These are phyloP conservation scores for Mechanitis mazaeus DNA, from an alignment of 2,888 invertebrate genomes.

Conservation along the genomic window DNA sequence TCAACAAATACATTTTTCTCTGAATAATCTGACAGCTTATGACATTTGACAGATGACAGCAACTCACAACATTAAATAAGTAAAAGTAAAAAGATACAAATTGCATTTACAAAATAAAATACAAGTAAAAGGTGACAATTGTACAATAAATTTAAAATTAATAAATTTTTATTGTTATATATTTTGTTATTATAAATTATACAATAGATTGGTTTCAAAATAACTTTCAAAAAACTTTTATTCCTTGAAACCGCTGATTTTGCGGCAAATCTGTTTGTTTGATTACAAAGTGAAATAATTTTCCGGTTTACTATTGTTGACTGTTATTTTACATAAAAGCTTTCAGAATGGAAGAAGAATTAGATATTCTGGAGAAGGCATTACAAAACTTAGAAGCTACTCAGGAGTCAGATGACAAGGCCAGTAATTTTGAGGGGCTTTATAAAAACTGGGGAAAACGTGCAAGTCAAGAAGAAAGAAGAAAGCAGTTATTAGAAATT, in stretches of 20 bases:
- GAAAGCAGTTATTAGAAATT: slow-evolving; percentile 69
- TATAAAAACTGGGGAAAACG: slow-evolving; percentile 64
- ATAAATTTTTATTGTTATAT: too few species aligned
- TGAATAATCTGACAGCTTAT: background rate
- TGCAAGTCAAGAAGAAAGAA: slow-evolving; percentile 70
- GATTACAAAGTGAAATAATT: too few species aligned
- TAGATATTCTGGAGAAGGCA: slow-evolving; percentile 44
- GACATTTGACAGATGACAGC: background rate
- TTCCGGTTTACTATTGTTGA: too few species aligned
- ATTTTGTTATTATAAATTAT: too few species aligned
- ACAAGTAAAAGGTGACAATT: too few species aligned
- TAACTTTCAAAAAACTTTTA: too few species aligned
- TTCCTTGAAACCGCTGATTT: too few species aligned
- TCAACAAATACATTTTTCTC: background rate
- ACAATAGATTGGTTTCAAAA: too few species aligned
- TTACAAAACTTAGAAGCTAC: slow-evolving; percentile 33
- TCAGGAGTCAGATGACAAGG: slow-evolving; percentile 31
- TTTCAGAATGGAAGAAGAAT: slow-evolving; percentile 53
- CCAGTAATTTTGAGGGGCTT: slow-evolving; percentile 40
- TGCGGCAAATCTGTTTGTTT: too few species aligned
- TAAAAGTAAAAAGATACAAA: background rate
- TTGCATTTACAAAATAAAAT: background rate
- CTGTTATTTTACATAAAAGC: background rate
- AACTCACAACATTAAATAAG: background rate
- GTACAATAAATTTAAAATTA: too few species aligned